These are phyloP conservation scores for Misgurnus anguillicaudatus DNA, from an alignment of 2,113 vertebrate species.

Conservation along the genomic window DNA sequence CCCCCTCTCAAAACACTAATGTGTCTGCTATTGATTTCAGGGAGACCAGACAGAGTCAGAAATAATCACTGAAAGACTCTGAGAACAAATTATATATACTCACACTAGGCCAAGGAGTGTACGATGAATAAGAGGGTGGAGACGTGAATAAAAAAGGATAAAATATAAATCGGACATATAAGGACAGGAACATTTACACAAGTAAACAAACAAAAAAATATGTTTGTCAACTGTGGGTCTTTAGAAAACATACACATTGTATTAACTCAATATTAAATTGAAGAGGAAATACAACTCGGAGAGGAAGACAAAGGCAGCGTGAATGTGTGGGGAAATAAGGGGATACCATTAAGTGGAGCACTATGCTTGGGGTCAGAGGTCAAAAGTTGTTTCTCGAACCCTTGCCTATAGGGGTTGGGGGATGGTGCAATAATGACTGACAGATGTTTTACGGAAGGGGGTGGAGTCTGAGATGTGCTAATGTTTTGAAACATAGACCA, in stretches of 20 bases:
- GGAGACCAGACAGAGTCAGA: slow-evolving; percentile 52
- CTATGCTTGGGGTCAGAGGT: slow-evolving; percentile 34
- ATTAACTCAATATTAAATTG: background rate
- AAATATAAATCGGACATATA: background rate
- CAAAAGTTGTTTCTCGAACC: slow-evolving; percentile 41
- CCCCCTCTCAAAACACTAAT: slow-evolving; percentile 58
- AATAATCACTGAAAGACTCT: slow-evolving; percentile 13
- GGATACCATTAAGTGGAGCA: slow-evolving; percentile 33
- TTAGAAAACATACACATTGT: background rate
- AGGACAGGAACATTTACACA: too few species aligned
- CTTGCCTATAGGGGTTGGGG: slow-evolving; percentile 20
- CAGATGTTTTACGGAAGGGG: slow-evolving; percentile 44
- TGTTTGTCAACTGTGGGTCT: too few species aligned
- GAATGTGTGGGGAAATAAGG: slow-evolving; percentile 24
- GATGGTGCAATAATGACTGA: slow-evolving; percentile 47
- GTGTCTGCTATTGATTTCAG: slow-evolving; percentile 66
- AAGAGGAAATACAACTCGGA: background rate
- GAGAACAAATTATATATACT: slow-evolving; percentile 11
- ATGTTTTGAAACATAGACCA: slow-evolving; percentile 14
- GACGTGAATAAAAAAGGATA: background rate
- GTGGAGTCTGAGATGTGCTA: slow-evolving; percentile 17
- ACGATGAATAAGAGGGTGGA: background rate
- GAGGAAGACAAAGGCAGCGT: background rate
- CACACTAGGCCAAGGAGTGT: background rate
- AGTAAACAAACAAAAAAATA: too few species aligned